A percentile compares a stretch with the other conserved stretches of the same genome.
Evolutionary conservation across 1,140 invertebrate species (phyloP).

Genomic region (Maniola jurtina): DNA sequence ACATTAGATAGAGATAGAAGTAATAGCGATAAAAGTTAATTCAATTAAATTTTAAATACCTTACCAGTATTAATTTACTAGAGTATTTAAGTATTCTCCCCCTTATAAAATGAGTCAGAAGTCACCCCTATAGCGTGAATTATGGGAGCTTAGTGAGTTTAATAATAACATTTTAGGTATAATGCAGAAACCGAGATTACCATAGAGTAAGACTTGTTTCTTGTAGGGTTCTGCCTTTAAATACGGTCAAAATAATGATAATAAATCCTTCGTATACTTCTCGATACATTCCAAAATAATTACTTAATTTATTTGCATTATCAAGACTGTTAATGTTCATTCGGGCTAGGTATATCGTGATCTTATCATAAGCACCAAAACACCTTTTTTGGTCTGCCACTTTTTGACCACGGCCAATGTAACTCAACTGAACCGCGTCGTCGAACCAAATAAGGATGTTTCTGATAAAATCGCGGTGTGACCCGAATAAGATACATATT

Average conservation of each 20-base stretch:
- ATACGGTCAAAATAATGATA: too few species aligned
- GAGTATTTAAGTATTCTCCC: not conserved
- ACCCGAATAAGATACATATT: not conserved
- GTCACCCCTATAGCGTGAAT: not conserved
- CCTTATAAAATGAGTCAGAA: conserved; percentile 7
- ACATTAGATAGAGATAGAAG: not conserved
- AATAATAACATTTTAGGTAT: not conserved
- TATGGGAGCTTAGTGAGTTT: not conserved
- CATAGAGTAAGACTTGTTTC: too few species aligned
- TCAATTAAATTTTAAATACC: not conserved
- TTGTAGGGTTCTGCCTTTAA: too few species aligned
- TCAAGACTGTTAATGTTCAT: not conserved
- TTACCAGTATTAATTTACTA: not conserved
- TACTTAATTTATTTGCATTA: not conserved
- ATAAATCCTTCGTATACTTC: too few species aligned
- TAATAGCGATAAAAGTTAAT: not conserved
- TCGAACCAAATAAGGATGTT: not conserved
- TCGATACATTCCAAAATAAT: not conserved
- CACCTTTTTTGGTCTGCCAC: not conserved
- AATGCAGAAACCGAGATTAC: not conserved
- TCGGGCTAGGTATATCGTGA: not conserved
- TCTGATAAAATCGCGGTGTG: not conserved
- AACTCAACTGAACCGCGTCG: not conserved
- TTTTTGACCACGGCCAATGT: not conserved
- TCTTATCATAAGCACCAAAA: not conserved